Conservation (phyloP, 2,797 vertebrate genomes). For the Mycteria americana region DNA sequence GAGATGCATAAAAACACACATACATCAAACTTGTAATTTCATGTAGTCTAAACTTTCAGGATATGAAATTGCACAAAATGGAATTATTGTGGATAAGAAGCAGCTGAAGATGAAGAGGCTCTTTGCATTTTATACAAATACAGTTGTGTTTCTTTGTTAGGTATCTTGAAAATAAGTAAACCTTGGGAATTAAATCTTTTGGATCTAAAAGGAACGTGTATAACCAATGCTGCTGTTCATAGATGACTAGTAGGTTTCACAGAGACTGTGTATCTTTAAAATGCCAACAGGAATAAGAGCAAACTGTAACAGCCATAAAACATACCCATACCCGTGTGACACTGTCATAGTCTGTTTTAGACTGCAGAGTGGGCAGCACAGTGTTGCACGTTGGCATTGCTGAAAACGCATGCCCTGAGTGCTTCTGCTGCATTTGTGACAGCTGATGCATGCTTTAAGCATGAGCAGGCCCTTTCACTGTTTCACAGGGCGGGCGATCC, state of each 20-base stretch:
- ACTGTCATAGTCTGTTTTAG: too few relatives aligned
- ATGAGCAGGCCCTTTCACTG: not conserved
- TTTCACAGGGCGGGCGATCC: not conserved
- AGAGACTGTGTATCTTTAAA: not conserved
- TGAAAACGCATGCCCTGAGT: not conserved
- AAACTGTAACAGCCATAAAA: not conserved
- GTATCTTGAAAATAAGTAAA: not conserved
- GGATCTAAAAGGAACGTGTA: not conserved
- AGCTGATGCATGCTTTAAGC: not conserved
- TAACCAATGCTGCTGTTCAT: not conserved
- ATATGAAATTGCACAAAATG: not conserved
- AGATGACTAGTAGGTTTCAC: not conserved
- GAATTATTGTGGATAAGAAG: not conserved
- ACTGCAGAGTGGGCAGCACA: too few relatives aligned
- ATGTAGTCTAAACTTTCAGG: not conserved
- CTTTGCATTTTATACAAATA: not conserved
- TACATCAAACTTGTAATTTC: not conserved
- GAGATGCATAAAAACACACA: not conserved
- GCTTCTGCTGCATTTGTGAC: not conserved
- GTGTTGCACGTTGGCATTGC: not conserved
- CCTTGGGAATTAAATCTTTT: not conserved
- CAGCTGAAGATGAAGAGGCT: not conserved
- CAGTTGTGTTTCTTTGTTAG: not conserved
- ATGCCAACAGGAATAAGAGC: not conserved
- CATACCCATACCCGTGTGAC: not conserved